Evolutionary conservation across 30 jellyfish, hydroid and myxozoan species (phyloP).

Genomic region (Aurelia sp.): DNA sequence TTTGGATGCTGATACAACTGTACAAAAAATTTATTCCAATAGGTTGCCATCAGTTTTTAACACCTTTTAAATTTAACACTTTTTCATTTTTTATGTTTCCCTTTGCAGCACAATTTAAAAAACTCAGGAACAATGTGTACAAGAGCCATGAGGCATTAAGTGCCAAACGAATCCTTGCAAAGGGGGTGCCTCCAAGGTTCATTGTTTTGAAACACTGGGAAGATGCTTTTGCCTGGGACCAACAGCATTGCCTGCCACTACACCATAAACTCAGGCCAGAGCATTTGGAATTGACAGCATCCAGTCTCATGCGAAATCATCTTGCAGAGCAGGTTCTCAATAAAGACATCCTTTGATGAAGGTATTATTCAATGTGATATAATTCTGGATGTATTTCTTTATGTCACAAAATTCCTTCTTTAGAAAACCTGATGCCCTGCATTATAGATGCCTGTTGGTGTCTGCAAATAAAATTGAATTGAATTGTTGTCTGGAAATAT

Average conservation of each 20-base stretch:
- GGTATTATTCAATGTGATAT: neutral
- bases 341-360: slow-evolving; percentile 15
- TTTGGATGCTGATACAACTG: no score
- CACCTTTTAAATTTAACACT: no score
- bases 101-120: neutral
- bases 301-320: slow-evolving; percentile 8
- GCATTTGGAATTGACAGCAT: slow-evolving; percentile 2
- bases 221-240: slow-evolving; percentile 22
- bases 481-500: no score
- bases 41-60: no score
- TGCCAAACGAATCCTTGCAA: slow-evolving; percentile 8
- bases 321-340: slow-evolving; percentile 33
- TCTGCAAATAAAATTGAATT: no score
- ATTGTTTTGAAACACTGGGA: slow-evolving; percentile 12
- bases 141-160: neutral
- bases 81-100: no score
- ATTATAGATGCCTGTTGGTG: no score
- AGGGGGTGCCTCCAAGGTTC: neutral
- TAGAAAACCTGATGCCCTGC: no score
- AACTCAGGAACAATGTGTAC: slow-evolving; percentile 10
- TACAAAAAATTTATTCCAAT: no score
- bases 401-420: no score
- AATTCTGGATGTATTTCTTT: no score
- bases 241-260: neutral
- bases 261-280: slow-evolving; percentile 26